Evolutionary conservation across 2,113 vertebrate species (phyloP).

Genomic region (Podarcis muralis): DNA sequence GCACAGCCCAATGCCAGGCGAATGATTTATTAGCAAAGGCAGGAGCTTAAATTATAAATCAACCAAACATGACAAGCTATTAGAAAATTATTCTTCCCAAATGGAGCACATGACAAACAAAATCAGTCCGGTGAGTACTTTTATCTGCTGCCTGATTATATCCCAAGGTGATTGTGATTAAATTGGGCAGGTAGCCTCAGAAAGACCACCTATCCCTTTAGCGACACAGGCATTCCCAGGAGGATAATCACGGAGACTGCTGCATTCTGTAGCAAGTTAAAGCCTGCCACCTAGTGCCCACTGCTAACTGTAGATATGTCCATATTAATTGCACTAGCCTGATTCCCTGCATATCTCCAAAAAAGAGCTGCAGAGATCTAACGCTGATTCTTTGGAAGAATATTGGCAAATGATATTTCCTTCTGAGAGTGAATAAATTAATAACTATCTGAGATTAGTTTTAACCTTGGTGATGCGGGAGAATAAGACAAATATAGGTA

Average conservation of each 20-base stretch:
- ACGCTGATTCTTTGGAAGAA: conserved; percentile 5
- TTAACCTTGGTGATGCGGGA: neutral
- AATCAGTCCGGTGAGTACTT: conserved; percentile 23
- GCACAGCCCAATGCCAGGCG: neutral
- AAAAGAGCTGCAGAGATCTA: neutral
- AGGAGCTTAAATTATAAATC: conserved; percentile 49
- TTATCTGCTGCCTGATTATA: neutral
- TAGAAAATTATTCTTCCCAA: conserved; percentile 53
- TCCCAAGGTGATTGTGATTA: conserved; percentile 46
- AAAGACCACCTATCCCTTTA: conserved; percentile 31
- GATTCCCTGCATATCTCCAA: too few species aligned
- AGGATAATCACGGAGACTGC: neutral
- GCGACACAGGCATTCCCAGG: neutral
- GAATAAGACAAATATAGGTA: neutral
- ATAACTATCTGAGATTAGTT: neutral
- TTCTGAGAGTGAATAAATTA: neutral
- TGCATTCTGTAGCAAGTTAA: conserved; percentile 16
- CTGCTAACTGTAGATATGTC: neutral
- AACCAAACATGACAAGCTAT: conserved; percentile 23
- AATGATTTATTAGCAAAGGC: conserved; percentile 31
- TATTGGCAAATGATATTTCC: neutral
- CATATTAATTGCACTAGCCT: neutral
- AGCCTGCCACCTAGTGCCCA: conserved; percentile 54
- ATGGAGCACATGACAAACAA: conserved; percentile 48
- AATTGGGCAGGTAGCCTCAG: conserved; percentile 11